These are phyloP conservation scores for Rhipidura dahli DNA, from an alignment of 2,113 vertebrate genomes.

Conservation along the genomic window DNA sequence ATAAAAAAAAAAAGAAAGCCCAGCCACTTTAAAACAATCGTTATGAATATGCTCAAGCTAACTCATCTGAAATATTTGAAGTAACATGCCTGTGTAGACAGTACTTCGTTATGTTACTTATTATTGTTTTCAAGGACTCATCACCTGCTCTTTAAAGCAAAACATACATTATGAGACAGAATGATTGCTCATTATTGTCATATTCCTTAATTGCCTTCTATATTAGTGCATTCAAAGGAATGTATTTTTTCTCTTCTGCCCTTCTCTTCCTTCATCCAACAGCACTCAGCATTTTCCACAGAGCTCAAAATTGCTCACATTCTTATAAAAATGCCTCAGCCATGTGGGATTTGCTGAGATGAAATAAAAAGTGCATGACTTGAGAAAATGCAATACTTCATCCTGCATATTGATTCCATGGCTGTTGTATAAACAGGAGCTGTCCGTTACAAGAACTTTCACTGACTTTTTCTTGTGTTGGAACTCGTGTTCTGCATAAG, in stretches of 20 bases:
- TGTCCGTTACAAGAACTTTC: neutral
- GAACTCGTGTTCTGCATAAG: neutral
- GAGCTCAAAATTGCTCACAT: conserved; percentile 28
- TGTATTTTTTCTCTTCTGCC: neutral
- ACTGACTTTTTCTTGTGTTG: neutral
- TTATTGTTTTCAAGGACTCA: conserved; percentile 11
- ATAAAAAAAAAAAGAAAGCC: neutral
- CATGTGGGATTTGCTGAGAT: conserved; percentile 22
- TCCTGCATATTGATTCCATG: neutral
- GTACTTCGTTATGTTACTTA: neutral
- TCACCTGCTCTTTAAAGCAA: conserved; percentile 25
- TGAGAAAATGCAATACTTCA: conserved; percentile 15
- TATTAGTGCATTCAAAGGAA: conserved; percentile 31
- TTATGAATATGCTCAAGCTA: neutral
- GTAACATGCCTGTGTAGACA: neutral
- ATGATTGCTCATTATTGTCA: conserved; percentile 13
- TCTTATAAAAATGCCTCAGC: conserved; percentile 51
- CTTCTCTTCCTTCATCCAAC: conserved; percentile 1
- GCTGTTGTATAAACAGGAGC: neutral
- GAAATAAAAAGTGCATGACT: conserved; percentile 43
- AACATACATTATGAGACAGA: conserved; percentile 14
- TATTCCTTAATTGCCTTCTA: conserved; percentile 35
- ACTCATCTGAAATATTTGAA: neutral
- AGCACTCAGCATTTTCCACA: conserved; percentile 51
- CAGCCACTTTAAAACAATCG: neutral